phyloP scores from a whole-genome alignment of 2,113 vertebrate species.

The Pangasianodon hypophthalmus region DNA sequence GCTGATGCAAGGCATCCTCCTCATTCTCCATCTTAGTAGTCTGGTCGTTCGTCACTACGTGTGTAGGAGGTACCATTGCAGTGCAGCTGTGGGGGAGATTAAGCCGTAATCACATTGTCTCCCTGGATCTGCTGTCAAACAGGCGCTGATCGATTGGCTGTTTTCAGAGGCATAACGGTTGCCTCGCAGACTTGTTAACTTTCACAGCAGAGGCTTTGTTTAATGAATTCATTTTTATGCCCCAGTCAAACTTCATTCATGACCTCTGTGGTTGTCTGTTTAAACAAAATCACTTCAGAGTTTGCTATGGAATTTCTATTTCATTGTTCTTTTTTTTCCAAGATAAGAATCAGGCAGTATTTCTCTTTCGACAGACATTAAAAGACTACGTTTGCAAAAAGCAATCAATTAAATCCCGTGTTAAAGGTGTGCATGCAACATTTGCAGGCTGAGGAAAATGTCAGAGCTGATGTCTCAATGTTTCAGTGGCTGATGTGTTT shows the following conservation, averaged over 20 bases:
- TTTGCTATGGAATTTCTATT: slow-evolving; percentile 22
- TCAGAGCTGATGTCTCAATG: slow-evolving; percentile 28
- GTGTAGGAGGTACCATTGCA: slow-evolving; percentile 41
- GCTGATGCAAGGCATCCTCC: neutral
- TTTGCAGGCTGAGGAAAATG: slow-evolving; percentile 37
- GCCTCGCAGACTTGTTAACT: slow-evolving; percentile 16
- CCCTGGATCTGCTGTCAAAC: slow-evolving; percentile 40
- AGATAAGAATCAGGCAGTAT: neutral
- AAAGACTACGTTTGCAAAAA: neutral
- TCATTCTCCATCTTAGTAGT: neutral
- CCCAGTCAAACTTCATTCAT: slow-evolving; percentile 9
- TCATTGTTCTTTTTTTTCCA: slow-evolving; percentile 7
- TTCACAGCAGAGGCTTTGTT: neutral
- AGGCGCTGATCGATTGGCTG: slow-evolving; percentile 38
- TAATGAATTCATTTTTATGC: slow-evolving; percentile 4
- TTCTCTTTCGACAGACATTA: neutral
- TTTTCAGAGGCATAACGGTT: slow-evolving; percentile 20
- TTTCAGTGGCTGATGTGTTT: slow-evolving; percentile 20
- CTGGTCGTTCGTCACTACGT: neutral
- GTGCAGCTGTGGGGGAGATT: slow-evolving; percentile 41
- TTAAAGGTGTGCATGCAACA: slow-evolving; percentile 6
- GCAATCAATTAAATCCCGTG: neutral
- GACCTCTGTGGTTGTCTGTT: neutral
- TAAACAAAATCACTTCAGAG: slow-evolving; percentile 8
- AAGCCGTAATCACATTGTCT: slow-evolving; percentile 49